phyloP scores from a whole-genome alignment of 2,888 invertebrate species.

The Rhingia campestris region DNA sequence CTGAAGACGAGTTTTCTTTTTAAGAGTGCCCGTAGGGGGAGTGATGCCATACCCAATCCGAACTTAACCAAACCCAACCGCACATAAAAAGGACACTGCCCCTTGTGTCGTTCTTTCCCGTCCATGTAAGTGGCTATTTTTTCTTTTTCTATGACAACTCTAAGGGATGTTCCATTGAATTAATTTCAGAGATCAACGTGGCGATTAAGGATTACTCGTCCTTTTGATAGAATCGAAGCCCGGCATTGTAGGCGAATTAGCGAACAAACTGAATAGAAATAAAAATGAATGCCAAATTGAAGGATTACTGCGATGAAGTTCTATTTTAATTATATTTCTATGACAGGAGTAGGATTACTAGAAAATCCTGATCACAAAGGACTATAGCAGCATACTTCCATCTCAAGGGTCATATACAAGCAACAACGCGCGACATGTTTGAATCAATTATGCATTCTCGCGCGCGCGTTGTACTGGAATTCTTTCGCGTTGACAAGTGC shows the following conservation, averaged over 20 bases:
- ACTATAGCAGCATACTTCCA: constrained; percentile 5
- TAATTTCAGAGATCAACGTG: constrained; percentile 76
- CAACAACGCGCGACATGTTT: constrained; percentile 8
- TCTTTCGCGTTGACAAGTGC: background rate
- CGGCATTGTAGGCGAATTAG: background rate
- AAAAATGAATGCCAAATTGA: constrained; percentile 51
- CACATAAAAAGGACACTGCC: constrained; percentile 44
- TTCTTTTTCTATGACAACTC: background rate
- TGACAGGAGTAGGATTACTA: constrained; percentile 17
- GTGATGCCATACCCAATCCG: too few species aligned
- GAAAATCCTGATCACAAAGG: background rate
- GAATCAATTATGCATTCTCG: constrained; percentile 61
- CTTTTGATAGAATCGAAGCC: constrained; percentile 47
- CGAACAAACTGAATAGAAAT: constrained; percentile 15
- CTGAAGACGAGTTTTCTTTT: background rate
- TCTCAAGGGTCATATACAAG: background rate
- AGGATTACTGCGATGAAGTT: constrained; percentile 52
- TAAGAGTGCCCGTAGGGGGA: background rate
- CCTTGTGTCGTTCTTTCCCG: constrained; percentile 23
- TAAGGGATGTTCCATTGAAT: constrained; percentile 69
- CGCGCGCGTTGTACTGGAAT: constrained; percentile 37
- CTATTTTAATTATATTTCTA: constrained; percentile 39
- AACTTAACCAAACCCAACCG: too few species aligned
- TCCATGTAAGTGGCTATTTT: background rate
- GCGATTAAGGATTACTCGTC: constrained; percentile 66